These are phyloP conservation scores for Oasisia sp. DNA, from an alignment of 2,888 invertebrate genomes.

Conservation along the genomic window DNA sequence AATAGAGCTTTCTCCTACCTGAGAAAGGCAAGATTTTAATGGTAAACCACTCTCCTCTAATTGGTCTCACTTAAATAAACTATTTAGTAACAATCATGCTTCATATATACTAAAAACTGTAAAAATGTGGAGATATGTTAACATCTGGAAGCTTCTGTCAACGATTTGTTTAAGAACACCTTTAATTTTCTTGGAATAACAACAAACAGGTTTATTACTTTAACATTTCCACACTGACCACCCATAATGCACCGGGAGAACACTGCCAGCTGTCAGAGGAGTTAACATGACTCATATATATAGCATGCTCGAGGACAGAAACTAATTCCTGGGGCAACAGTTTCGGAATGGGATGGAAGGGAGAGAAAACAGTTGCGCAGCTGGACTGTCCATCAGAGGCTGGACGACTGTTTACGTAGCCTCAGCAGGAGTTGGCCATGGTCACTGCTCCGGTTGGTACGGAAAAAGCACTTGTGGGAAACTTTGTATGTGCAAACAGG, in stretches of 20 bases:
- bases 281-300: background rate
- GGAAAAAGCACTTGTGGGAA: constrained; percentile 3
- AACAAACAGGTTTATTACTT: background rate
- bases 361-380: background rate
- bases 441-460: background rate
- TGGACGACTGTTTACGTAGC: background rate
- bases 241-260: background rate
- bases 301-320: background rate
- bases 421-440: background rate
- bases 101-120: background rate
- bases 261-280: background rate
- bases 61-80: too few relatives aligned
- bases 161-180: background rate
- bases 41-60: too few relatives aligned
- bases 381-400: constrained; percentile 7
- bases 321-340: background rate
- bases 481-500: background rate
- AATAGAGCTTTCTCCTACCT: too few relatives aligned
- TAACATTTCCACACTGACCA: background rate
- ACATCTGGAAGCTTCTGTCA: background rate
- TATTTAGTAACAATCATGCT: background rate
- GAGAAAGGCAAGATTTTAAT: too few relatives aligned
- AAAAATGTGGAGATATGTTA: background rate
- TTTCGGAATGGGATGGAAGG: background rate
- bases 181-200: background rate